Evolutionary conservation across 2,888 invertebrate genomes (phyloP), one percentile per base, ranked within the genome.

Genomic region (Taphrorychus bicolor): DNA sequence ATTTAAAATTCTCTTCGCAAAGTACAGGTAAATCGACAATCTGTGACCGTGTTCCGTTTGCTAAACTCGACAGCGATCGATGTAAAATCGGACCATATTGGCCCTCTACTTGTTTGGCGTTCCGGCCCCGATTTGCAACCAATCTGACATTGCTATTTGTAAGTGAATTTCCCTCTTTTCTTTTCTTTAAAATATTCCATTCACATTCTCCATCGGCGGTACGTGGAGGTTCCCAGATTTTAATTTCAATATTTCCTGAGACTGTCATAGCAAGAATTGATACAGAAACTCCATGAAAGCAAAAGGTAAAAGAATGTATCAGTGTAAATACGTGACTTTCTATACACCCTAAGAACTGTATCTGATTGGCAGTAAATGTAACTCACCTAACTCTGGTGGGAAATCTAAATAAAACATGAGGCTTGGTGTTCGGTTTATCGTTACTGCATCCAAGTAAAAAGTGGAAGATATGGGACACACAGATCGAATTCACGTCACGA

Each of bases 401-500:
- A 61, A 61, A 61, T 54, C 18, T 14, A 54, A 24, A 54, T 32
- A 24, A 61, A 61, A 61, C 61, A 45, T 16, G 11, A 52, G 42
- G 16, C 21, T 11, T 61, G 24, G 23, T 54, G n/a, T 16, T 21
- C n/a, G 40, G 42, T 61, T 61, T 53, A 53, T 54, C 5, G 11
- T 22, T 19, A 48, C 61, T 61, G 61, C 53, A 54, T 45, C 22
- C 42, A 61, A 7, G 53, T 54, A 54, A 61, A 61, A 54, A 54
- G 41, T 22, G 54, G 42, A 54, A 24, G 19, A 53, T 61, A 53
- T 49, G 49, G 24, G 48, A 32, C 14, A 70, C 69, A 67, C 51
- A 60, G 69, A 75, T 72, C 59, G 66, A 69, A 76, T 74, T 76
- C 76, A 42, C 70, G 61, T 74, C 76, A 76, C 77, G 76, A 73